Evolutionary conservation across 2,888 invertebrate species (phyloP), one percentile per base, ranked within the genome.

Genomic region (Amblyjoppa proteus): DNA sequence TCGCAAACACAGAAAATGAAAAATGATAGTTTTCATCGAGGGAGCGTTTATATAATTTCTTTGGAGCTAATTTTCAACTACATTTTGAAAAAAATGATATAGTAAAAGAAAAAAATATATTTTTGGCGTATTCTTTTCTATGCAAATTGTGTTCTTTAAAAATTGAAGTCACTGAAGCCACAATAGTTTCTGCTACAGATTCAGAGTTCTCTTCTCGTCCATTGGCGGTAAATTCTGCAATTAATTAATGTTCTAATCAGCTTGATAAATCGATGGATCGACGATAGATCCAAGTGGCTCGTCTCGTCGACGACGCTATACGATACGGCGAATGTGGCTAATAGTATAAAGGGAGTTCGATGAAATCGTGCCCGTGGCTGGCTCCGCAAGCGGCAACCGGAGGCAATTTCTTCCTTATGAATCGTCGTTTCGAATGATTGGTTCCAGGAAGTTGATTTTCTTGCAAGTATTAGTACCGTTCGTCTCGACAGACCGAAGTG

Each of bases 361-460:
- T 86, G 80, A 86, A 86, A 86, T 83, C 74, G 84, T 81, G 85
- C 77, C 83, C 76, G 81, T 85, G 81, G 79, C 81, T 75, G 64
- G 25, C 71, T 84, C 81, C 68, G 80, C 87, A 31, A 56, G 80
- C 83, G 71, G 79, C 74, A 56, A 85, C 83, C 79, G 79, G 83
- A 84, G 87, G 84, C 86, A 83, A 88, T 89, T 88, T 89, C 88
- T 88, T 88, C 88, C 88, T 88, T 87, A 89, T 87, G 89, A 89
- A 88, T 90, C 90, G 91, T 89, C 90, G 91, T 90, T 89, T 90
- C 89, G 89, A 90, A 84, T 89, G 90, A 91, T 87, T 89, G 90
- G 90, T 90, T 90, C 91, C 90, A 90, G 90, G 91, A 92, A 91
- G 89, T 86, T 86, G 83, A 83, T 84, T 78, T 89, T 88, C 87